Evolutionary conservation across 2,113 vertebrate species (phyloP).

Genomic region (Xyliphius kryptos): DNA sequence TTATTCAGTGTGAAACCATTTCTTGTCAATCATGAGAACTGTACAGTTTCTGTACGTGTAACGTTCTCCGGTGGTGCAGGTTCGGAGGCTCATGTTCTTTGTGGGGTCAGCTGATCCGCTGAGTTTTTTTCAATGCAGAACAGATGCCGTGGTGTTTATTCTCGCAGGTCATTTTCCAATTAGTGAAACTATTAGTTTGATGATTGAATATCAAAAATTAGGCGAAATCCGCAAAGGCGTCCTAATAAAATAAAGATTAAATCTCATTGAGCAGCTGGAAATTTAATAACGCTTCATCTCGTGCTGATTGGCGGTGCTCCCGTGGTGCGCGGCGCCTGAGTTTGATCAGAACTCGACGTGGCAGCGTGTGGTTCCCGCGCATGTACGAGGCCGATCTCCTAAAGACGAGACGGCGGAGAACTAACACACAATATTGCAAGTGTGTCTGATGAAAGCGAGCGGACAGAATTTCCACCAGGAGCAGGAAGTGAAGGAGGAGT

Average conservation of each 20-base stretch:
- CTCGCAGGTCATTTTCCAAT: too few relatives aligned
- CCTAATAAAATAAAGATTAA: neutral
- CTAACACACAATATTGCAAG: constrained; percentile 28
- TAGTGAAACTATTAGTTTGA: neutral
- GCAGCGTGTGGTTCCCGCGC: constrained; percentile 31
- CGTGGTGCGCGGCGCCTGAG: neutral
- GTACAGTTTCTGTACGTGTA: neutral
- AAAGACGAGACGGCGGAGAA: constrained; percentile 34
- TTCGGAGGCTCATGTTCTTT: too few relatives aligned
- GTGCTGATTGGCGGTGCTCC: constrained; percentile 33
- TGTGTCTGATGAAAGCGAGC: constrained; percentile 16
- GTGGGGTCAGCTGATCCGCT: too few relatives aligned
- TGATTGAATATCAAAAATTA: neutral
- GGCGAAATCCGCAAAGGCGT: too few relatives aligned
- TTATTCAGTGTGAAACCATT: too few relatives aligned
- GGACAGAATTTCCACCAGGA: neutral
- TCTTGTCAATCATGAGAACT: too few relatives aligned
- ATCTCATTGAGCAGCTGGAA: neutral
- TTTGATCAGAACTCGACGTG: constrained; percentile 39
- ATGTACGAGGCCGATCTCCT: constrained; percentile 35
- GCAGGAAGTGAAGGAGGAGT: constrained; percentile 32
- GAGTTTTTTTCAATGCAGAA: too few relatives aligned
- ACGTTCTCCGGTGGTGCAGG: neutral
- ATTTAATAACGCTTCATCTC: constrained; percentile 8
- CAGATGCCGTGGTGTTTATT: too few relatives aligned